phyloP scores from a whole-genome alignment of 2,888 invertebrate genomes.

The Megaustenia siamemsis region DNA sequence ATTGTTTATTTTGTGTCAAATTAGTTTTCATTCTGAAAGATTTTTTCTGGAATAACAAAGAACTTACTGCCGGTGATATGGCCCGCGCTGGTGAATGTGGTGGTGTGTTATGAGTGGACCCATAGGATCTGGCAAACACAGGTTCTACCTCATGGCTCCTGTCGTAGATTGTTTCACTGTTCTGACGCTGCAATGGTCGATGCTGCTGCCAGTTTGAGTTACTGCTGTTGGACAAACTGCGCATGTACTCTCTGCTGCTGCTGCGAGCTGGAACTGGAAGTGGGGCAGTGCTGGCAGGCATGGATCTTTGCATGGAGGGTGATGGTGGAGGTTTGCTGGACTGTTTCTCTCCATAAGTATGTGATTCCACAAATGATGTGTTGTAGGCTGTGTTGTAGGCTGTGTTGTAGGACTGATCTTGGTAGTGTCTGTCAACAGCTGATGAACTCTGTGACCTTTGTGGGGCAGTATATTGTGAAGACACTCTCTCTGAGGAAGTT shows the following conservation, averaged over 20 bases:
- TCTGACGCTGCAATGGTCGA: constrained; percentile 61
- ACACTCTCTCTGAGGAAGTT: constrained; percentile 59
- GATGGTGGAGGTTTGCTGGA: constrained; percentile 69
- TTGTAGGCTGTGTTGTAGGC: constrained; percentile 37
- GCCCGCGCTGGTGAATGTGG: constrained; percentile 58
- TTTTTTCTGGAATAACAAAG: background rate
- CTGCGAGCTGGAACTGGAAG: constrained; percentile 64
- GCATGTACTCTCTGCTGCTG: constrained; percentile 74
- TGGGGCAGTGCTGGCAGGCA: constrained; percentile 59
- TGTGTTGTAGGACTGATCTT: constrained; percentile 57
- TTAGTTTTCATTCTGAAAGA: no score
- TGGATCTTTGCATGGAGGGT: constrained; percentile 63
- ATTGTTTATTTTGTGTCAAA: no score
- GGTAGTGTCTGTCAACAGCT: constrained; percentile 58
- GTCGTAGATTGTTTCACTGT: constrained; percentile 64
- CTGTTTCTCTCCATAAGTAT: constrained; percentile 47
- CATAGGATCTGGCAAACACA: constrained; percentile 45
- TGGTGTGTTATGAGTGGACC: constrained; percentile 56
- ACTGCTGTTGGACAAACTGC: constrained; percentile 65
- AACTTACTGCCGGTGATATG: constrained; percentile 57
- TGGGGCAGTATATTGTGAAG: constrained; percentile 55
- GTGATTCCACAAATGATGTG: constrained; percentile 57
- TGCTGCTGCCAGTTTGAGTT: constrained; percentile 59
- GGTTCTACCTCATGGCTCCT: constrained; percentile 55
- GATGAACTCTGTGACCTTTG: constrained; percentile 60